Evolutionary conservation across 2,888 invertebrate species (phyloP).

Genomic region (Branchellion lobata): DNA sequence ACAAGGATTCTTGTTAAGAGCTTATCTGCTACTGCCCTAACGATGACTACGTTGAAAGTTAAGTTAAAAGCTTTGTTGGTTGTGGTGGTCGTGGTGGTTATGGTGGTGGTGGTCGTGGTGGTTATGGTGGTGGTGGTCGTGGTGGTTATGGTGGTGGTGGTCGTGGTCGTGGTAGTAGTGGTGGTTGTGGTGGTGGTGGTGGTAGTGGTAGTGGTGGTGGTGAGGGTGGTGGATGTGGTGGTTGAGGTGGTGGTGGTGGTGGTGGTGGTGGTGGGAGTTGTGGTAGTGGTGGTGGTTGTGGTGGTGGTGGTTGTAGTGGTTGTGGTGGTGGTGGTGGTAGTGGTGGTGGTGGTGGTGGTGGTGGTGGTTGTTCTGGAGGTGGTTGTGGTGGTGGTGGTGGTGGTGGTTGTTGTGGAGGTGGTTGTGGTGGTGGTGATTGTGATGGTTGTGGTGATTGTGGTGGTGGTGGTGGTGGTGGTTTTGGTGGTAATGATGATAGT

Average conservation of each 20-base stretch:
- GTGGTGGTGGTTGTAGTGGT: neutral
- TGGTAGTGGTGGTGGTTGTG: no score
- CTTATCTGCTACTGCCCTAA: no score
- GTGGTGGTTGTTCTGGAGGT: neutral
- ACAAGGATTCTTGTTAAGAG: no score
- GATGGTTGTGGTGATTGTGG: neutral
- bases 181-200: conserved; percentile 9
- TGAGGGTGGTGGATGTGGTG: neutral
- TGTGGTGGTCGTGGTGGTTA: no score
- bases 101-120: neutral
- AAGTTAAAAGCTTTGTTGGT: no score
- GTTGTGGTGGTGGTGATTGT: neutral
- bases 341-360: conserved; percentile 40
- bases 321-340: neutral
- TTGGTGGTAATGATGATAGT: conserved; percentile 10
- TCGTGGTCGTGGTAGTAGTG: neutral
- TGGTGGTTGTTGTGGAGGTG: no score
- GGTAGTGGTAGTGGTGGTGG: conserved; percentile 36
- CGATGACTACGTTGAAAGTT: no score
- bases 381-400: no score
- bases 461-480: no score
- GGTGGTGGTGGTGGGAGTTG: neutral
- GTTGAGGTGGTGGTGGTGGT: no score
- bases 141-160: neutral
- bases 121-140: neutral